These are phyloP conservation scores for Condylura cristata DNA, from an alignment of 2,113 vertebrate species.

Conservation along the genomic window DNA sequence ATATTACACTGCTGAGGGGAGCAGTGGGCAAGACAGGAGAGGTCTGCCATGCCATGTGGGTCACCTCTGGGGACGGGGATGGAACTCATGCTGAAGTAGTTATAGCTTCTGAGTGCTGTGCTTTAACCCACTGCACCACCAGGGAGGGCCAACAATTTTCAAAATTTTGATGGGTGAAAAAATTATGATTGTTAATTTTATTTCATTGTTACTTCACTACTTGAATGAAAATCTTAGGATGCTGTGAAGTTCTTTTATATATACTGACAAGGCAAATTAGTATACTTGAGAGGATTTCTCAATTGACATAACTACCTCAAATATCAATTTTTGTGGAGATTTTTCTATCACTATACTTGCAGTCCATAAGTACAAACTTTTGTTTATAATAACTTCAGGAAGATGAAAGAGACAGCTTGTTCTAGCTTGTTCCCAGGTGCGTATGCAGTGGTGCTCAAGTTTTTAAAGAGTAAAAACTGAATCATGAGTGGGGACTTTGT, in stretches of 20 bases:
- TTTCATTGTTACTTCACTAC: not conserved
- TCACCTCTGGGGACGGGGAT: no score
- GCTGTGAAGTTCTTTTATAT: slow-evolving; percentile 27
- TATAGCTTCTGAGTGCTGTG: no score
- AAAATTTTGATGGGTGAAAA: not conserved
- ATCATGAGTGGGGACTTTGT: not conserved
- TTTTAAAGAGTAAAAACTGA: not conserved
- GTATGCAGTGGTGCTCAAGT: not conserved
- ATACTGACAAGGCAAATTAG: not conserved
- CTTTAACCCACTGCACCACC: no score
- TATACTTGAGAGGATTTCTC: not conserved
- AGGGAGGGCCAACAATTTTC: no score
- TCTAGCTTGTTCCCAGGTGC: not conserved
- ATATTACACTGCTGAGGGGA: no score
- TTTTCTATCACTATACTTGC: not conserved
- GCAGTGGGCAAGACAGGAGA: no score
- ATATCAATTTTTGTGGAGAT: not conserved
- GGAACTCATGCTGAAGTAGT: no score
- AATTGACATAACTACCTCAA: not conserved
- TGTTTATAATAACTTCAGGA: not conserved
- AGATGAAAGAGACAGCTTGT: not conserved
- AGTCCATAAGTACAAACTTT: not conserved
- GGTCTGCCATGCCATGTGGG: no score
- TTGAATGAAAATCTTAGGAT: not conserved
- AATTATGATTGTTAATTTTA: not conserved